Percentiles rank a stretch among this genome's conserved stretches.
Conservation (phyloP, 2,797 vertebrate species). For the Myiothlypis chrysogaster region DNA sequence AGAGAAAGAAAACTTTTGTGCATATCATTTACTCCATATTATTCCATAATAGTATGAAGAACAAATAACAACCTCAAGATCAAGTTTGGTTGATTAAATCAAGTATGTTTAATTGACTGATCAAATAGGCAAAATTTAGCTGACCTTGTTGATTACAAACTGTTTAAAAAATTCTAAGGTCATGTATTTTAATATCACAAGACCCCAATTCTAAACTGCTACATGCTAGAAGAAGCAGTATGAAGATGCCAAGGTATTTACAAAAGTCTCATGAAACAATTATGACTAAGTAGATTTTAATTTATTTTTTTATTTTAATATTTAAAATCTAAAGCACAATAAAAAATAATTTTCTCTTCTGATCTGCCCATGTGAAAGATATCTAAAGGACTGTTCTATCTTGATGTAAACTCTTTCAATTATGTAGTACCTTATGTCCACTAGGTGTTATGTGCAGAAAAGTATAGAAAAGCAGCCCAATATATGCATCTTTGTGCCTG, state of each 20-base stretch:
- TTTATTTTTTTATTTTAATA: not conserved
- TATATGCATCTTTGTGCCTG: not conserved
- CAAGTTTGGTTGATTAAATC: not conserved
- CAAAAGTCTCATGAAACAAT: not conserved
- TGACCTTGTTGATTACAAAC: not conserved
- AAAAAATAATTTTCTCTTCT: not conserved
- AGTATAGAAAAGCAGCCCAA: not conserved
- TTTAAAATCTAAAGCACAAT: not conserved
- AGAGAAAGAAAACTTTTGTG: not conserved
- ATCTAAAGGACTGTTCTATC: not conserved
- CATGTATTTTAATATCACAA: not conserved
- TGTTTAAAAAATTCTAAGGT: not conserved
- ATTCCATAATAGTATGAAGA: not conserved
- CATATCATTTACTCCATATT: not conserved
- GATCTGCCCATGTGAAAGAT: not conserved
- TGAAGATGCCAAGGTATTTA: not conserved
- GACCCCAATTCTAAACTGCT: not conserved
- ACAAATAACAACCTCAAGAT: not conserved
- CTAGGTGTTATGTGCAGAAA: not conserved
- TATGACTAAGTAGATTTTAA: accelerated
- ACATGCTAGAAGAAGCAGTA: not conserved
- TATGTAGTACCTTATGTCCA: not conserved
- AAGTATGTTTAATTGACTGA: not conserved
- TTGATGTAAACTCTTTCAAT: not conserved
- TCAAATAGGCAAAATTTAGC: not conserved